Percentiles rank a stretch among this genome's conserved stretches.
These are phyloP conservation scores for Globodera ellingtonae DNA, from an alignment of 1,140 invertebrate species.

Conservation along the genomic window DNA sequence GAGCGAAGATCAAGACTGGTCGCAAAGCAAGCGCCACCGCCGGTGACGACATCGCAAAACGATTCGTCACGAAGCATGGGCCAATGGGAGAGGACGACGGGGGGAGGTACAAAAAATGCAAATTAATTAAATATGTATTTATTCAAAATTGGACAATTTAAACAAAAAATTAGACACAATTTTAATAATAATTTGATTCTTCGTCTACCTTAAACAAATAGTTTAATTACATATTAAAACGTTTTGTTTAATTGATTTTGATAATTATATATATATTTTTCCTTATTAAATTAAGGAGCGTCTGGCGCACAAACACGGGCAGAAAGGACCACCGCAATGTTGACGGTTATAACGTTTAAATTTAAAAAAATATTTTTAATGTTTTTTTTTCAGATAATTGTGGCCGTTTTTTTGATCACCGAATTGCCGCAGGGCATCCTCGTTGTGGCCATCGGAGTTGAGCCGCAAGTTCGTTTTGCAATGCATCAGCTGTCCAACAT, in stretches of 20 bases:
- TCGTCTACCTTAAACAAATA: too few species aligned
- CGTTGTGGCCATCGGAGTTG: conserved; percentile 40
- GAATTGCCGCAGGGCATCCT: conserved; percentile 61
- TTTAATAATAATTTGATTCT: too few species aligned
- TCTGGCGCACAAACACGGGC: conserved; percentile 46
- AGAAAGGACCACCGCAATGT: conserved; percentile 63
- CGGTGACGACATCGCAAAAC: background rate
- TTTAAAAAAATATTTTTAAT: background rate
- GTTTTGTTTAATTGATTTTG: too few species aligned
- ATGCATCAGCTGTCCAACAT: conserved; percentile 66
- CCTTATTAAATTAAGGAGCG: background rate
- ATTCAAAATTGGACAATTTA: too few species aligned
- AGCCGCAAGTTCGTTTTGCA: conserved; percentile 45
- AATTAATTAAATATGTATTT: too few species aligned
- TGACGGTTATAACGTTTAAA: conserved; percentile 32
- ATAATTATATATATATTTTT: too few species aligned
- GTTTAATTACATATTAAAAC: too few species aligned
- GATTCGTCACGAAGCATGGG: background rate
- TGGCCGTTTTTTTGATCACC: conserved; percentile 62
- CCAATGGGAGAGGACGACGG: conserved; percentile 12
- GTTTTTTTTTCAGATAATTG: conserved; percentile 46
- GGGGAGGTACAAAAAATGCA: background rate
- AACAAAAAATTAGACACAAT: too few species aligned
- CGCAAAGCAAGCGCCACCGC: background rate
- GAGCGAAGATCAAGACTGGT: conserved; percentile 53